Conservation (phyloP, 2,797 vertebrate genomes). For the Orestias chungarensis region DNA sequence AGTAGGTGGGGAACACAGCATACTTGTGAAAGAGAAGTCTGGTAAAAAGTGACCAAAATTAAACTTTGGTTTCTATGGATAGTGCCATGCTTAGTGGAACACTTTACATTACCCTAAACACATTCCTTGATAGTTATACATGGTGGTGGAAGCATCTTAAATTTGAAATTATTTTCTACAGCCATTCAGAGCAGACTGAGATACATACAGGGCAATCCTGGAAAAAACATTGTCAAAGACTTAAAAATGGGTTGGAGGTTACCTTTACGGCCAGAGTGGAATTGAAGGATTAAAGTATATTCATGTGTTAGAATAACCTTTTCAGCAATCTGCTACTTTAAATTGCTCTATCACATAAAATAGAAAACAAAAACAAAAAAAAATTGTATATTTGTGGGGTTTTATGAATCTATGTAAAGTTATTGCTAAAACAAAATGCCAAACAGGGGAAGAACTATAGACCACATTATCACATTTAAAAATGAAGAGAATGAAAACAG, state of each 20-base stretch:
- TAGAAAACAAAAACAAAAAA: neutral
- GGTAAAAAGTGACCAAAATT: neutral
- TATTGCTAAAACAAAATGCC: slow-evolving; percentile 3
- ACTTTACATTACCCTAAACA: neutral
- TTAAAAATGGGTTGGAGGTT: neutral
- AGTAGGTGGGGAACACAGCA: no score
- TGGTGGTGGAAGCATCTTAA: neutral
- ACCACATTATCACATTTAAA: slow-evolving; percentile 24
- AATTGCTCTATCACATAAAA: neutral
- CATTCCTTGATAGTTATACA: neutral
- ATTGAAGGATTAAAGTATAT: neutral
- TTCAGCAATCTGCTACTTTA: neutral
- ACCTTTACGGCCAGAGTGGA: neutral
- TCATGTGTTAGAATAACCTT: neutral
- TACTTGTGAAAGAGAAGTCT: neutral
- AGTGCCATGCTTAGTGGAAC: neutral
- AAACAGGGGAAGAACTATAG: slow-evolving; percentile 11
- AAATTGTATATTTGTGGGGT: neutral
- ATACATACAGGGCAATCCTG: neutral
- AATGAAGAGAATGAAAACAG: slow-evolving; percentile 32
- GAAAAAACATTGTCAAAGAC: neutral
- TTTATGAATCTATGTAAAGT: neutral
- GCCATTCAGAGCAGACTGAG: neutral
- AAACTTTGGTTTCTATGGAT: neutral
- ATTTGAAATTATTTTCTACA: neutral